phyloP scores from a whole-genome alignment of 2,797 vertebrate genomes.

The Varecia variegata region DNA sequence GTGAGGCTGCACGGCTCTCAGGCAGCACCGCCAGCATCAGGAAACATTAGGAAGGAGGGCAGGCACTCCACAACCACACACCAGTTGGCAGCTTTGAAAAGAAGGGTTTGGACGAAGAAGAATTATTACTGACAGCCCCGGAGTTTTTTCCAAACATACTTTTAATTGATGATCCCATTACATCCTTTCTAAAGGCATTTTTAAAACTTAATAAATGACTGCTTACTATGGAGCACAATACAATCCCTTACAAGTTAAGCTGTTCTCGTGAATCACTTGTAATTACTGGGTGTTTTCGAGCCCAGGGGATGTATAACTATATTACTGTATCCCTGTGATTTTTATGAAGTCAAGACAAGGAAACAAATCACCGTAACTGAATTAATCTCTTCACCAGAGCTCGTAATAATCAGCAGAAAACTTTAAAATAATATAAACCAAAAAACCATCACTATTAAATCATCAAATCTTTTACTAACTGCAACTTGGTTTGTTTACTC shows the following conservation, averaged over 20 bases:
- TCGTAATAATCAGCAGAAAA: constrained; percentile 65
- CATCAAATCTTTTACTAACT: constrained; percentile 40
- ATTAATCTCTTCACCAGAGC: constrained; percentile 62
- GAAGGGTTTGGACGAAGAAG: not conserved
- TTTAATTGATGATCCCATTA: constrained; percentile 60
- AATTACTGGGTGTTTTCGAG: constrained; percentile 58
- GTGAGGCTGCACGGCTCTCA: constrained; percentile 53
- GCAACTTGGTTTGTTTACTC: not conserved
- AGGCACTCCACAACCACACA: fast-evolving
- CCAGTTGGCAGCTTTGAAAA: constrained; percentile 7
- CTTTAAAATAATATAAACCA: constrained; percentile 58
- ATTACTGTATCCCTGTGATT: constrained; percentile 62
- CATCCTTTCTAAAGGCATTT: constrained; percentile 64
- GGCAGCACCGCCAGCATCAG: not conserved
- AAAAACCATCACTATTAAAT: constrained; percentile 46
- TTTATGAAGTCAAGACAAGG: constrained; percentile 75
- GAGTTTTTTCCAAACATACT: constrained; percentile 57
- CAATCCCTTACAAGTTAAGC: constrained; percentile 55
- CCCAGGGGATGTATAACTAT: constrained; percentile 48
- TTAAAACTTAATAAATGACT: constrained; percentile 68
- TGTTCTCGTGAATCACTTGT: constrained; percentile 70
- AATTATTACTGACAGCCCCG: not conserved
- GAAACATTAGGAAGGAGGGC: not conserved
- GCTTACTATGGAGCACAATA: constrained; percentile 47
- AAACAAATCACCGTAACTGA: constrained; percentile 70